phyloP scores from a whole-genome alignment of 2,797 vertebrate genomes.

The Nasua narica region DNA sequence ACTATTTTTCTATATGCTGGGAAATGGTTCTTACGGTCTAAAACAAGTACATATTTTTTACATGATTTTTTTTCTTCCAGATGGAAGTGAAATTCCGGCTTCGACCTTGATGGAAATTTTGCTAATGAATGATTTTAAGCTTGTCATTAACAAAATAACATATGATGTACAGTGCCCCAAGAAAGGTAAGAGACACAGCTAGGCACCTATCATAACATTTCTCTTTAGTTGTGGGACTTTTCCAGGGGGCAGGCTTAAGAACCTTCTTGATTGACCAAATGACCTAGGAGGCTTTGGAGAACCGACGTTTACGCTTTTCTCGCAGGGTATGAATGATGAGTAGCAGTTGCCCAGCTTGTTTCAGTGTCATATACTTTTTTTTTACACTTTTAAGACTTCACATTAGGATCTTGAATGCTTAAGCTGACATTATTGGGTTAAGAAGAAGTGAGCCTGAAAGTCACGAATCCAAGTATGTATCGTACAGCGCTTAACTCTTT shows the following conservation, averaged over 20 bases:
- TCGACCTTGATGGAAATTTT: conserved; percentile 88
- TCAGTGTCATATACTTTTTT: background rate
- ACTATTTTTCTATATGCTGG: background rate
- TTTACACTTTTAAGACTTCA: background rate
- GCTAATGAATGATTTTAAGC: conserved; percentile 90
- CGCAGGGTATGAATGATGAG: background rate
- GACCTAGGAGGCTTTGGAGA: background rate
- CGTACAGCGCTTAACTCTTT: background rate
- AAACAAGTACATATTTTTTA: background rate
- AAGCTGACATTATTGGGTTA: background rate
- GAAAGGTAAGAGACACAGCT: conserved; percentile 82
- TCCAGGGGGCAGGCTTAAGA: background rate
- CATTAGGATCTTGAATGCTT: background rate
- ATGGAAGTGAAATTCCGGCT: conserved; percentile 86
- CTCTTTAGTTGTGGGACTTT: background rate
- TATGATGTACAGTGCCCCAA: conserved; percentile 85
- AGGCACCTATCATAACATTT: background rate
- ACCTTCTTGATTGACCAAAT: background rate
- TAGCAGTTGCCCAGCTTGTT: background rate
- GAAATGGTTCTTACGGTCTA: background rate
- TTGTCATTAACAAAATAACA: conserved; percentile 87
- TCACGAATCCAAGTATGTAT: background rate
- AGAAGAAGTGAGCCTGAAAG: background rate
- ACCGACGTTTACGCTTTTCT: background rate
- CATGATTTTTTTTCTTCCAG: conserved; percentile 81